phyloP scores from a whole-genome alignment of 2,797 vertebrate species.

The Sebastes vulpes region DNA sequence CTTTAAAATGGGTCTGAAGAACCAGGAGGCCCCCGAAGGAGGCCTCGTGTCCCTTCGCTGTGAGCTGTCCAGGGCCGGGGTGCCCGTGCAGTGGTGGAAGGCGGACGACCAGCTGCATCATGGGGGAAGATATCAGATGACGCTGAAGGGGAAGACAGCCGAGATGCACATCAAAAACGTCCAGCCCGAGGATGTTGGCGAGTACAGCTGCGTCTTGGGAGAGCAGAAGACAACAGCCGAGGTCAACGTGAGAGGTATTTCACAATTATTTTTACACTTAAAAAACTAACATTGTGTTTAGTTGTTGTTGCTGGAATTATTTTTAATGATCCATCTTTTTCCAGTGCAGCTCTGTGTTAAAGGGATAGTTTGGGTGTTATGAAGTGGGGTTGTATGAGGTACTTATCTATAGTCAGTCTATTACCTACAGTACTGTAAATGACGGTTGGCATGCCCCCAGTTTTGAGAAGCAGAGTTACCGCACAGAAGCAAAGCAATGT shows the following conservation, averaged over 20 bases:
- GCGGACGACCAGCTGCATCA: conserved; percentile 77
- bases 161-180: conserved; percentile 89
- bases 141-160: conserved; percentile 78
- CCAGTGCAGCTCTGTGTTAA: neutral
- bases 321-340: neutral
- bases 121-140: conserved; percentile 81
- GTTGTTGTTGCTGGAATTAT: neutral
- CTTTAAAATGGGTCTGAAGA: conserved; percentile 87
- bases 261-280: neutral
- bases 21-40: conserved; percentile 86
- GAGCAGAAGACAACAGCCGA: conserved; percentile 86
- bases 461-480: too few relatives aligned
- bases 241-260: conserved; percentile 88
- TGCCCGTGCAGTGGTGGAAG: conserved; percentile 89
- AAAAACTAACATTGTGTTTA: neutral
- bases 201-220: conserved; percentile 85
- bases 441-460: too few relatives aligned
- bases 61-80: conserved; percentile 85
- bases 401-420: too few relatives aligned
- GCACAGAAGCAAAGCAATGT: too few relatives aligned
- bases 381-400: too few relatives aligned
- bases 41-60: conserved; percentile 78
- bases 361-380: neutral
- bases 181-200: conserved; percentile 85
- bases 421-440: too few relatives aligned